A percentile compares a stretch with the other conserved stretches of the same genome.
These are phyloP conservation scores for Cryptops parisi DNA, from an alignment of 2,888 invertebrate genomes.

Conservation along the genomic window DNA sequence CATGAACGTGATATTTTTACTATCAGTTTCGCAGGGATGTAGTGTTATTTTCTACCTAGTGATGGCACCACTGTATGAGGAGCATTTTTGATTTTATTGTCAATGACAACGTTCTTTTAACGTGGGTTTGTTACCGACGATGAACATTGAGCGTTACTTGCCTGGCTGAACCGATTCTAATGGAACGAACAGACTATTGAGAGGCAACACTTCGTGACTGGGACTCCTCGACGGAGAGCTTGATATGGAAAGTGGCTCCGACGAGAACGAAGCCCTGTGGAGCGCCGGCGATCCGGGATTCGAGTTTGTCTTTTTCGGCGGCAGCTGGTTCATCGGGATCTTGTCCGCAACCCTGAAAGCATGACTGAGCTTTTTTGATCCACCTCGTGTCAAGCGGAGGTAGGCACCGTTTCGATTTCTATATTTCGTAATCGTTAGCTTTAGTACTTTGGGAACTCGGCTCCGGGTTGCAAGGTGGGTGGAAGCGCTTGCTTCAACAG, in stretches of 20 bases:
- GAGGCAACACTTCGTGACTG: conserved; percentile 37
- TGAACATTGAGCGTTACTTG: too few species aligned
- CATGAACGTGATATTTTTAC: too few species aligned
- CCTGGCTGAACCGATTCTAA: conserved; percentile 62
- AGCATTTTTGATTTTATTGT: too few species aligned
- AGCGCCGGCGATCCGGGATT: conserved; percentile 26
- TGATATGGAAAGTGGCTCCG: conserved; percentile 23
- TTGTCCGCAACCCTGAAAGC: conserved; percentile 40
- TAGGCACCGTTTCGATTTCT: not conserved
- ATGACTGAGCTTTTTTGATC: not conserved
- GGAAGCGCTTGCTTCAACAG: conserved; percentile 53
- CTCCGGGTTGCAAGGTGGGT: conserved; percentile 15
- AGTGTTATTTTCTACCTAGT: too few species aligned
- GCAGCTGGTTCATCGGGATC: conserved; percentile 48
- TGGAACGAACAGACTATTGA: conserved; percentile 56
- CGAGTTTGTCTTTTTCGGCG: conserved; percentile 28
- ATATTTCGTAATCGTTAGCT: not conserved
- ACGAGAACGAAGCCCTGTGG: conserved; percentile 17
- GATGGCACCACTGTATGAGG: too few species aligned
- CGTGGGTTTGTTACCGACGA: too few species aligned
- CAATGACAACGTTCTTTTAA: too few species aligned
- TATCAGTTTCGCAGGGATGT: too few species aligned
- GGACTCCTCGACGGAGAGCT: conserved; percentile 7
- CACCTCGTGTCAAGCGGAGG: not conserved
- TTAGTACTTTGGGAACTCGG: conserved; percentile 19